A percentile compares a stretch with the other conserved stretches of the same genome.
phyloP scores from a whole-genome alignment of 2,888 invertebrate genomes.

The Tupiocoris notatus region DNA sequence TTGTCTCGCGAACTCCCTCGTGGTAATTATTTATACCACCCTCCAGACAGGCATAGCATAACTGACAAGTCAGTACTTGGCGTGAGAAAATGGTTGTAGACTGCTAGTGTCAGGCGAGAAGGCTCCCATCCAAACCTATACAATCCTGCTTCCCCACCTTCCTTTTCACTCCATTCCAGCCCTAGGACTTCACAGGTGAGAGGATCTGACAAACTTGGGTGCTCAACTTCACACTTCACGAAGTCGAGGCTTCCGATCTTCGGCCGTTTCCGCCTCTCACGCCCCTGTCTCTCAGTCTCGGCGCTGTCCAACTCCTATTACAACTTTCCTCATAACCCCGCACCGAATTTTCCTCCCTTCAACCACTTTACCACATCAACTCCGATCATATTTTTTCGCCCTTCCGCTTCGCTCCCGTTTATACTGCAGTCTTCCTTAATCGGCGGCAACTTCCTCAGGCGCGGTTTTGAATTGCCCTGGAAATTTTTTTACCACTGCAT shows the following conservation, averaged over 20 bases:
- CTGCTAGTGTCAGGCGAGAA: slow-evolving; percentile 26
- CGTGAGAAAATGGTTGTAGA: slow-evolving; percentile 28
- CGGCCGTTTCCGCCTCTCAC: background rate
- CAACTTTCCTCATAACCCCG: slow-evolving; percentile 28
- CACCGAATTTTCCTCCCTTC: background rate
- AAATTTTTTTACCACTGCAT: too few species aligned
- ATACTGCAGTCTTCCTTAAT: background rate
- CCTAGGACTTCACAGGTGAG: slow-evolving; percentile 25
- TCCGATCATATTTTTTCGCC: background rate
- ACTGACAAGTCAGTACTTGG: slow-evolving; percentile 19
- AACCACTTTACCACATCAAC: background rate
- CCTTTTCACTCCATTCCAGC: background rate
- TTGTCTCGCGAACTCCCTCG: background rate
- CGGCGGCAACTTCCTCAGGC: background rate
- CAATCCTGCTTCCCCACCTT: background rate
- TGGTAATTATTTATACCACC: slow-evolving; percentile 21
- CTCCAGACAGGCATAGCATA: slow-evolving; percentile 6
- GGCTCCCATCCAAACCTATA: background rate
- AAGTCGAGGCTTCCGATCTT: slow-evolving; percentile 11
- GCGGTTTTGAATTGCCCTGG: too few species aligned
- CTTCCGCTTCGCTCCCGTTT: background rate
- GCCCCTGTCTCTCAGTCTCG: slow-evolving; percentile 2
- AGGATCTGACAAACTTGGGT: slow-evolving; percentile 33
- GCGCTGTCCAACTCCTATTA: slow-evolving; percentile 31
- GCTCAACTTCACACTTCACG: slow-evolving; percentile 31